Percentiles rank a stretch among this genome's conserved stretches.
These are phyloP conservation scores for Luscinia megarhynchos DNA, from an alignment of 2,797 vertebrate genomes.

Conservation along the genomic window DNA sequence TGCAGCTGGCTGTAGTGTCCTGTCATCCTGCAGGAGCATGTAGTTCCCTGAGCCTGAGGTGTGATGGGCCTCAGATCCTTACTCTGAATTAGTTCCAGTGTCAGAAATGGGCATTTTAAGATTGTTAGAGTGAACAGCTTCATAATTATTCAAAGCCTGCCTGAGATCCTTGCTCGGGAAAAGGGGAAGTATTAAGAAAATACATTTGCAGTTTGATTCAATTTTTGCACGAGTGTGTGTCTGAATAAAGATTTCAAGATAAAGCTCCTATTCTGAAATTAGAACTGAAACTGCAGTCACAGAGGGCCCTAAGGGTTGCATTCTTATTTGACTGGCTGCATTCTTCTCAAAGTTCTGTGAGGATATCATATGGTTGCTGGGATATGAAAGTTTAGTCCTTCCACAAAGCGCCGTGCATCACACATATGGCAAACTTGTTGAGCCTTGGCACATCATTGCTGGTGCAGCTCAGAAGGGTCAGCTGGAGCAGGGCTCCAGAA, in stretches of 20 bases:
- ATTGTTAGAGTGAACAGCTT: neutral
- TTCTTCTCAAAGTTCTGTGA: constrained; percentile 16
- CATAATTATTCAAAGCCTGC: neutral
- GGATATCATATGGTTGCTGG: neutral
- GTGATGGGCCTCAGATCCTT: neutral
- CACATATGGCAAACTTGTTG: neutral
- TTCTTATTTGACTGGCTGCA: neutral
- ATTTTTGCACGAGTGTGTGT: neutral
- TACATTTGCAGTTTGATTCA: neutral
- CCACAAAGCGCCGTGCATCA: neutral
- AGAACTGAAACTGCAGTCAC: constrained; percentile 26
- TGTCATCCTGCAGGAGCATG: neutral
- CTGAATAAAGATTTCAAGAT: neutral
- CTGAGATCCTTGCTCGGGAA: neutral
- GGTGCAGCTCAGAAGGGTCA: accelerated
- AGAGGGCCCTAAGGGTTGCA: neutral
- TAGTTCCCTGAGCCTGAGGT: neutral
- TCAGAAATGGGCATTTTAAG: neutral
- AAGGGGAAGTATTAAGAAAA: constrained; percentile 9
- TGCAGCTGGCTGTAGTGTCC: neutral
- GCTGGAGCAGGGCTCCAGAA: neutral
- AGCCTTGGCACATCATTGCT: neutral
- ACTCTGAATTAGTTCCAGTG: neutral
- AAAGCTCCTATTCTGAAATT: constrained; percentile 30
- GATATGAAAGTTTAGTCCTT: neutral